phyloP scores from a whole-genome alignment of 2,797 vertebrate species.

The Thunnus albacares region DNA sequence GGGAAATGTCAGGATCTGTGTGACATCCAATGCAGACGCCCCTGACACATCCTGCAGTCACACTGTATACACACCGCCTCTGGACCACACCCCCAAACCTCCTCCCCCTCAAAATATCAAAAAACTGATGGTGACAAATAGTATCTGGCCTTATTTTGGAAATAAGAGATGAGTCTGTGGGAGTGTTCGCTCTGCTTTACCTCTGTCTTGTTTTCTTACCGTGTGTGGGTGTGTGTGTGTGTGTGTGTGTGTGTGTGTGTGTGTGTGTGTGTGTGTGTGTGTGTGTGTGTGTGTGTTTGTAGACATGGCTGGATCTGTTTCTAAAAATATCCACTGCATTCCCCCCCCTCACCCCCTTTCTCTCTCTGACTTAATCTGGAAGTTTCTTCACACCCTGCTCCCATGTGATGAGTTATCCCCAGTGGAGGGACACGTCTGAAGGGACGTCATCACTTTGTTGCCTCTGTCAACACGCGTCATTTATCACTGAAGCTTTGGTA shows the following conservation, averaged over 20 bases:
- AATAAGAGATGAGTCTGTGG: slow-evolving; percentile 6
- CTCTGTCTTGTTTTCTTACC: slow-evolving; percentile 26
- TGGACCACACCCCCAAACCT: neutral
- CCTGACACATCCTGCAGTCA: slow-evolving; percentile 62
- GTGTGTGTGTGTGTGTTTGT: slow-evolving; percentile 12
- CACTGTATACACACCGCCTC: slow-evolving; percentile 21
- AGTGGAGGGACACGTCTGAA: slow-evolving; percentile 10
- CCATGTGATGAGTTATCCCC: slow-evolving; percentile 30
- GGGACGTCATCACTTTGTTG: slow-evolving; percentile 12
- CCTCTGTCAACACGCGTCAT: slow-evolving; percentile 49
- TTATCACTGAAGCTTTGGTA: neutral
- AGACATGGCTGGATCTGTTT: slow-evolving; percentile 25
- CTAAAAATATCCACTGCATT: slow-evolving; percentile 67
- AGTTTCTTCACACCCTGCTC: slow-evolving; percentile 51
- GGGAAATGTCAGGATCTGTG: slow-evolving; percentile 59
- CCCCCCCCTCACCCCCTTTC: neutral
- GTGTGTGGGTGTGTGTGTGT: slow-evolving; percentile 8
- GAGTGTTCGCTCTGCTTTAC: neutral
- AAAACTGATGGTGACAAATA: slow-evolving; percentile 22
- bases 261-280: slow-evolving; percentile 8
- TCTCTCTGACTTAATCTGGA: slow-evolving; percentile 55
- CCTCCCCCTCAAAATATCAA: neutral
- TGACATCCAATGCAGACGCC: slow-evolving; percentile 52
- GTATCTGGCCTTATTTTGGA: slow-evolving; percentile 13
- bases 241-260: slow-evolving; percentile 2